A percentile compares a stretch with the other conserved stretches of the same genome.
These are phyloP conservation scores for Osmoderma eremita DNA, from an alignment of 2,888 invertebrate genomes.

Conservation along the genomic window DNA sequence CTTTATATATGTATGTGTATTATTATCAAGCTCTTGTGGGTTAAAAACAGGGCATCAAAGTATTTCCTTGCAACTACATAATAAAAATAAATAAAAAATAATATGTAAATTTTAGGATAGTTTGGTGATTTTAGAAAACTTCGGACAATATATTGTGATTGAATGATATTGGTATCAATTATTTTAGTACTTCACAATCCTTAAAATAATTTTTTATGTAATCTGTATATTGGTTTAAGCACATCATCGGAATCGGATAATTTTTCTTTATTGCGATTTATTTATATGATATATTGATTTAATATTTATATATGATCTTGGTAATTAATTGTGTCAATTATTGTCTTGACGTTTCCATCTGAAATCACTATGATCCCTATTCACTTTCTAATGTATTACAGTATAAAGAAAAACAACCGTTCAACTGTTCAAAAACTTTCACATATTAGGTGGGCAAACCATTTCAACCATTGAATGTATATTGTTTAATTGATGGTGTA, in stretches of 20 bases:
- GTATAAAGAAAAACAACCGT: constrained; percentile 54
- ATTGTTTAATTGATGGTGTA: constrained; percentile 45
- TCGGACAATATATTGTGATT: constrained; percentile 55
- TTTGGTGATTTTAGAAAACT: constrained; percentile 58
- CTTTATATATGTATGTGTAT: constrained; percentile 58
- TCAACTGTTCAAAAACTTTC: constrained; percentile 56
- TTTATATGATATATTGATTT: constrained; percentile 8
- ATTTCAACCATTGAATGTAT: constrained; percentile 48
- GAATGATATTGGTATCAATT: neutral
- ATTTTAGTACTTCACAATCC: neutral
- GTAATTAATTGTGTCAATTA: constrained; percentile 44
- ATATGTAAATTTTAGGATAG: constrained; percentile 51
- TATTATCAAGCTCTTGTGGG: constrained; percentile 60
- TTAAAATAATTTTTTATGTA: neutral
- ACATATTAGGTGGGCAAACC: constrained; percentile 46
- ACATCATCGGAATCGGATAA: too few relatives aligned
- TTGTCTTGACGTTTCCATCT: constrained; percentile 58
- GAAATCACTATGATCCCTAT: constrained; percentile 57
- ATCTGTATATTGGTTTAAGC: too few relatives aligned
- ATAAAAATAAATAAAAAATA: constrained; percentile 43
- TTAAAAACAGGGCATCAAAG: constrained; percentile 59
- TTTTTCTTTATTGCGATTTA: constrained; percentile 1
- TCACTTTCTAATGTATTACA: constrained; percentile 52
- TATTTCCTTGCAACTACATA: constrained; percentile 48
- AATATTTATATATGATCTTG: constrained; percentile 1